Evolutionary conservation across 2,113 vertebrate species (phyloP).

Genomic region (Eubucco bourcierii): DNA sequence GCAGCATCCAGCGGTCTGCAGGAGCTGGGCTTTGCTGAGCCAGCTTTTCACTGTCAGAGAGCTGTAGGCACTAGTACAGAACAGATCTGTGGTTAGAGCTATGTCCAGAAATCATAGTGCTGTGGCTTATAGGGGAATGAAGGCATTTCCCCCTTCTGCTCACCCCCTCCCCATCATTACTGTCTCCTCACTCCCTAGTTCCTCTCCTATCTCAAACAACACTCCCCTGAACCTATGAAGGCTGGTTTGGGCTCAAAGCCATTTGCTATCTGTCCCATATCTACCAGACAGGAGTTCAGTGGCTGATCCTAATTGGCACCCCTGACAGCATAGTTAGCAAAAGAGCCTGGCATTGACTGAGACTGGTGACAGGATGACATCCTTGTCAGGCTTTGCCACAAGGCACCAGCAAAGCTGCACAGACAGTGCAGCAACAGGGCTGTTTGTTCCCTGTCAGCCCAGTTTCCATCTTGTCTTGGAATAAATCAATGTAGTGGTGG

Average conservation of each 20-base stretch:
- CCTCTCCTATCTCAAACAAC: no score
- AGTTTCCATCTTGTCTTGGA: neutral
- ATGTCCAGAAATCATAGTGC: neutral
- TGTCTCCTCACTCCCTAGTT: fast-evolving
- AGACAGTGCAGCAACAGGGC: fast-evolving
- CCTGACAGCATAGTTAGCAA: neutral
- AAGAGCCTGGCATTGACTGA: neutral
- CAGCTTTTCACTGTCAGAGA: neutral
- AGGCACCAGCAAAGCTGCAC: neutral
- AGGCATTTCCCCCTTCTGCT: no score
- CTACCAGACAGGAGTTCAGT: neutral
- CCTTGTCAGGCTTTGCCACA: neutral
- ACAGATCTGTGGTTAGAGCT: neutral
- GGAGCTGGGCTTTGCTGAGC: neutral
- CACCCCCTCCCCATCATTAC: no score
- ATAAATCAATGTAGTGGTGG: neutral
- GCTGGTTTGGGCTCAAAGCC: neutral
- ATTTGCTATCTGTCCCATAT: neutral
- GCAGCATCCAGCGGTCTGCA: neutral
- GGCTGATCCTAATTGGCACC: fast-evolving
- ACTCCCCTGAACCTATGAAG: neutral
- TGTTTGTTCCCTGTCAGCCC: neutral
- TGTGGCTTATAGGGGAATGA: neutral
- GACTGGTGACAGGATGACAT: neutral
- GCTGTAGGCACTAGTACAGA: neutral